These are phyloP conservation scores for Zosterops japonicus DNA, from an alignment of 2,113 vertebrate species.

Conservation along the genomic window DNA sequence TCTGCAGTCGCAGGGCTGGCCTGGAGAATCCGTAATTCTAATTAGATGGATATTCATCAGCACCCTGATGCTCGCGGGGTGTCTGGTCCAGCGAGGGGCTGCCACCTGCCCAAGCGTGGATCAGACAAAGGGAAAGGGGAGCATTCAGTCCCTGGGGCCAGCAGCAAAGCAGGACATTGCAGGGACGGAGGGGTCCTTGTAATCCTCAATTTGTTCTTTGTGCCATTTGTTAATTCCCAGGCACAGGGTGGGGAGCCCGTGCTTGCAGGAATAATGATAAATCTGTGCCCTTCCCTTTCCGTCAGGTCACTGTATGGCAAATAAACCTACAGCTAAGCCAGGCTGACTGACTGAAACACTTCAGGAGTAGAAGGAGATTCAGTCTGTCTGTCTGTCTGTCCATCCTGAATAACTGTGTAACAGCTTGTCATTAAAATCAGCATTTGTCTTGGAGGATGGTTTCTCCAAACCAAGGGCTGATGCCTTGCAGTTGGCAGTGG, in stretches of 20 bases:
- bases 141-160: neutral
- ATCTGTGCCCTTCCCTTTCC: neutral
- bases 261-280: neutral
- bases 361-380: neutral
- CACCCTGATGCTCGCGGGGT: neutral
- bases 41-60: constrained; percentile 22
- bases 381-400: neutral
- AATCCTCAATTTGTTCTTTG: constrained; percentile 37
- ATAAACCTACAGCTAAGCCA: neutral
- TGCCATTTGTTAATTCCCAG: neutral
- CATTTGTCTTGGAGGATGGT: neutral
- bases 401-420: neutral
- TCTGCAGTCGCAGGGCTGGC: neutral
- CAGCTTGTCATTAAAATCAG: neutral
- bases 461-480: neutral
- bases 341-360: neutral
- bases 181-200: neutral
- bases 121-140: constrained; percentile 8
- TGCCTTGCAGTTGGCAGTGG: neutral
- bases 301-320: neutral
- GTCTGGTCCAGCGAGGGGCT: neutral
- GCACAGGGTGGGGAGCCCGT: neutral
- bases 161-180: neutral
- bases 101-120: neutral
- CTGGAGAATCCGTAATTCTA: constrained; percentile 4